These are phyloP conservation scores for Falcunculus frontatus DNA, from an alignment of 2,113 vertebrate genomes.

Conservation along the genomic window DNA sequence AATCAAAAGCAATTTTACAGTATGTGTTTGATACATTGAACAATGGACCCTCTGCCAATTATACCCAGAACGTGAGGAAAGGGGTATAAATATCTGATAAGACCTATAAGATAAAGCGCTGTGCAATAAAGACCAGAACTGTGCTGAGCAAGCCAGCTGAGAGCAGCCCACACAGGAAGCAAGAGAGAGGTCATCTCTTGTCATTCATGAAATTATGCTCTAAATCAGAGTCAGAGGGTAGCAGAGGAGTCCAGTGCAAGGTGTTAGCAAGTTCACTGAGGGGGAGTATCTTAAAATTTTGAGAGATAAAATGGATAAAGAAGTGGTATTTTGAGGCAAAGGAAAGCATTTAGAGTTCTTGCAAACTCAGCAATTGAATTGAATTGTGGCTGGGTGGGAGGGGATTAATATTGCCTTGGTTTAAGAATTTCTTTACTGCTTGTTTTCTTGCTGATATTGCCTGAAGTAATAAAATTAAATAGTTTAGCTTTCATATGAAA, in stretches of 20 bases:
- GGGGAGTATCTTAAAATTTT: background rate
- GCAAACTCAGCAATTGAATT: background rate
- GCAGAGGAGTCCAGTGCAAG: background rate
- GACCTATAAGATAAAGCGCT: constrained; percentile 19
- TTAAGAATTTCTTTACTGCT: background rate
- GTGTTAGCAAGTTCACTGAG: background rate
- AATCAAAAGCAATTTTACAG: background rate
- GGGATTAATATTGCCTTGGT: background rate
- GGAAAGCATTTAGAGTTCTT: background rate
- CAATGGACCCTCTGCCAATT: background rate
- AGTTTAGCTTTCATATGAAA: background rate
- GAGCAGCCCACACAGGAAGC: background rate
- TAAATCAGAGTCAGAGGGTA: background rate
- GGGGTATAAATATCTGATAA: constrained; percentile 16
- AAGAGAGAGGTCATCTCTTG: background rate
- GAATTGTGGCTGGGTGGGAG: background rate
- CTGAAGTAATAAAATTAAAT: background rate
- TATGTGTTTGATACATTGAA: background rate
- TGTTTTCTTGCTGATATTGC: background rate
- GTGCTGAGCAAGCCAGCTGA: background rate
- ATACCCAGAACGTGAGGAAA: background rate
- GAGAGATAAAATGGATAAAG: background rate
- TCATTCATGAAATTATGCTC: background rate
- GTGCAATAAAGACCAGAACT: background rate
- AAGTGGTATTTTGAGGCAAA: background rate